Conservation (phyloP, 2,888 invertebrate species). For the Apamea monoglypha region DNA sequence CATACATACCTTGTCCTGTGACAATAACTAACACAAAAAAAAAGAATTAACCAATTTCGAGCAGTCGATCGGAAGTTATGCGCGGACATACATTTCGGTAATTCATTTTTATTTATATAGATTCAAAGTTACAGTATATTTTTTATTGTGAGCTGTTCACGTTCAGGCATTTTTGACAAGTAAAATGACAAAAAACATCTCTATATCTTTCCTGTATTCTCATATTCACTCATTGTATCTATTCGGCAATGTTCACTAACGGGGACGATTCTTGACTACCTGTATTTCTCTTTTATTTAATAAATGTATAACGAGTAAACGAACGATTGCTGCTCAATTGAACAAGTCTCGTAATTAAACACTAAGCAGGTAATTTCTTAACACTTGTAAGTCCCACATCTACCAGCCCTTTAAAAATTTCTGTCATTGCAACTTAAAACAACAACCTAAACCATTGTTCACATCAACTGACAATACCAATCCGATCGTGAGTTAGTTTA, state of each 20-base stretch:
- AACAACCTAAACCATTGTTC: neutral
- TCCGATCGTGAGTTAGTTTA: conserved; percentile 38
- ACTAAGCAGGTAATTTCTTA: neutral
- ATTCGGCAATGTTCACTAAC: neutral
- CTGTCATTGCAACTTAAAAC: neutral
- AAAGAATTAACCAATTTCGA: no score
- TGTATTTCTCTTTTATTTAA: no score
- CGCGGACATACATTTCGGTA: no score
- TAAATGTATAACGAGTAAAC: no score
- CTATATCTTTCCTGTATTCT: no score
- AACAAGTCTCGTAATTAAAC: neutral
- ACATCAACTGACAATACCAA: conserved; percentile 27
- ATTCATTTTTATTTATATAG: no score
- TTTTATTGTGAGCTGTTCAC: neutral
- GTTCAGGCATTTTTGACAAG: neutral
- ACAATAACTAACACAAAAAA: no score
- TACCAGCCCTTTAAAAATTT: neutral
- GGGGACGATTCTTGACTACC: neutral
- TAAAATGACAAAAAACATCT: neutral
- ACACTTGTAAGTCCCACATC: neutral
- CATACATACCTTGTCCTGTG: no score
- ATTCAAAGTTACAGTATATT: no score
- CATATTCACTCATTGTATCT: no score
- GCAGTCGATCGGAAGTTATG: no score
- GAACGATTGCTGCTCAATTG: neutral